Base-by-base conservation (phyloP, 2,888 invertebrate genomes). In the Steinernema carpocapsae region DNA sequence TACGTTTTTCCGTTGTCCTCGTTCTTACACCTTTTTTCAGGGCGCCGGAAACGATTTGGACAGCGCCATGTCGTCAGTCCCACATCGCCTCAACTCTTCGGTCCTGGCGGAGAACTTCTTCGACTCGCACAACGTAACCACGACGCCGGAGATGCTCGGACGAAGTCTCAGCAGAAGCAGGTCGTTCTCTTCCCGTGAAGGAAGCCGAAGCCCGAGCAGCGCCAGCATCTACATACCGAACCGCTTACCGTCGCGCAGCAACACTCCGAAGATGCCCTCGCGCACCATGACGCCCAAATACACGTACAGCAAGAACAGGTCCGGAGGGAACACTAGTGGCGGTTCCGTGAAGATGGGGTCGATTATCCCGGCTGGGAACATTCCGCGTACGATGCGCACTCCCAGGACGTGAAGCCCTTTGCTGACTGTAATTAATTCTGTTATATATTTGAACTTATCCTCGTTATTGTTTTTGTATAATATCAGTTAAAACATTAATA, bases 151-250 rank as follows among this genome's bases (percentile, higher is more conserved):
- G 19, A 48, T 48, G 48, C 19, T 48, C 6, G 48, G 48, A 48
- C 48, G 48, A 14, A 48, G 43, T 43, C 43, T 12, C 19, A 24
- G 64, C 32, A 64, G 6, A 29, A 64, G 64, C 37, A 64, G 32
- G 29, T 64, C 64, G 29, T 64, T 64, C 26, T 64, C 64, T 29
- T 64, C 64, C 17, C 64, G 32, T 2, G 64, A 64, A 64, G 64
- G 32, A 22, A 64, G 64, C 32, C 64, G 32, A 22, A 64, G 64
- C 32, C 64, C 64, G 17, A 64, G 19, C 37, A 26, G n/a, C n/a
- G n/a, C 32, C 29, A 64, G 32, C 32, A 64, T 29, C 14, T 64
- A 26, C 64, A 37, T 64, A 3, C 29, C 29, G 29, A 64, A 64
- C 37, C 64, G 32, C 37, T n/a, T 64, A 17, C 32, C 64, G 14